Percentiles rank a stretch among this genome's conserved stretches.
These are phyloP conservation scores for Phocoena sinus DNA, from an alignment of 2,113 vertebrate species.

Conservation along the genomic window DNA sequence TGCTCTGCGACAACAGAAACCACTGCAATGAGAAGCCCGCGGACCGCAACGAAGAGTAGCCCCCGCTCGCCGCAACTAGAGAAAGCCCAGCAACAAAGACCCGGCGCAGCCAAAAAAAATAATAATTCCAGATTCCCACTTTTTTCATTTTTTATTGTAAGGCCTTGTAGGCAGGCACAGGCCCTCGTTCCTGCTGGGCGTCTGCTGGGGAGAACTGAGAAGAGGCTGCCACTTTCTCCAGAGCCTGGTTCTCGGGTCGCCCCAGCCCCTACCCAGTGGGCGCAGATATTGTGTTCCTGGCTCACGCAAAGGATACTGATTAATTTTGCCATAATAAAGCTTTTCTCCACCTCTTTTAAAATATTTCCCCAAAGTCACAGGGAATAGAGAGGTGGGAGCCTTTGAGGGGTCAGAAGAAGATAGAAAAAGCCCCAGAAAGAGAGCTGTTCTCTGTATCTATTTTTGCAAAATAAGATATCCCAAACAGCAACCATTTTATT, in stretches of 20 bases:
- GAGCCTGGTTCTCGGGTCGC: neutral
- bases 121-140: neutral
- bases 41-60: no score
- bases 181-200: neutral
- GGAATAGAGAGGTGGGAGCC: neutral
- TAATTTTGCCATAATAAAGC: neutral
- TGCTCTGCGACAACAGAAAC: no score
- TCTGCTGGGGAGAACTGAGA: neutral
- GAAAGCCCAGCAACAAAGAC: no score
- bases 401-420: neutral
- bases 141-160: neutral
- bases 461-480: neutral
- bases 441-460: neutral
- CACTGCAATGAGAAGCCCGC: no score
- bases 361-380: neutral
- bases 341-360: neutral
- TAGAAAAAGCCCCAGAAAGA: neutral
- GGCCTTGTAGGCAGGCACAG: neutral
- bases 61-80: no score
- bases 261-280: fast-evolving
- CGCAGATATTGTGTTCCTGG: neutral
- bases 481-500: neutral
- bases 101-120: no score
- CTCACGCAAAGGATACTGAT: neutral
- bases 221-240: neutral